A percentile compares a stretch with the other conserved stretches of the same genome.
phyloP scores from a whole-genome alignment of 2,797 vertebrate genomes.

The Gastrophryne carolinensis region DNA sequence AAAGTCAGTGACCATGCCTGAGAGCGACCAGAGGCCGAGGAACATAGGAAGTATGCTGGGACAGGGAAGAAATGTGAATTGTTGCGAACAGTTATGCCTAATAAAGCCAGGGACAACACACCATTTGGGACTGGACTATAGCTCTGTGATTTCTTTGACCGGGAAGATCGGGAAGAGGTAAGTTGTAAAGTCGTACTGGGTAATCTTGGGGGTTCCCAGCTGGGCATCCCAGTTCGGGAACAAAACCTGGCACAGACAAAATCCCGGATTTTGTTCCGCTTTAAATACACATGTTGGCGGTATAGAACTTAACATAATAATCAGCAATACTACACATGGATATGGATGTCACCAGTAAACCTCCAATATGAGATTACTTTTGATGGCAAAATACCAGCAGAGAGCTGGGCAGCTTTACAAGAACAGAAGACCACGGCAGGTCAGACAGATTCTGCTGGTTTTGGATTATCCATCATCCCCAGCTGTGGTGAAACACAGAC shows the following conservation, averaged over 20 bases:
- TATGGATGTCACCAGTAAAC: neutral
- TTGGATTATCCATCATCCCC: slow-evolving; percentile 40
- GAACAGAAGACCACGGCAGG: slow-evolving; percentile 6
- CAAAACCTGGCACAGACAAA: too few species aligned
- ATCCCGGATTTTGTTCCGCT: too few species aligned
- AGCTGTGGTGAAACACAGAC: slow-evolving; percentile 45
- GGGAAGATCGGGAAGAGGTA: neutral
- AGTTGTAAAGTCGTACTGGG: neutral
- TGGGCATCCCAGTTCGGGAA: too few species aligned
- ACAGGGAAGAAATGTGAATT: too few species aligned
- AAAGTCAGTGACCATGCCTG: too few species aligned
- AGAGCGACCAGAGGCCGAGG: too few species aligned
- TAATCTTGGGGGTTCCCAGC: neutral
- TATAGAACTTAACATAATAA: neutral
- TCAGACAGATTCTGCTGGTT: slow-evolving; percentile 40
- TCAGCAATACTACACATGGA: neutral
- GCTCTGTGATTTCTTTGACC: neutral
- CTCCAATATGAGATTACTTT: slow-evolving; percentile 24
- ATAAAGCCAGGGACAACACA: too few species aligned
- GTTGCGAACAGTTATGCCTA: too few species aligned
- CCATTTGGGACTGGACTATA: too few species aligned
- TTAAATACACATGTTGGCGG: neutral
- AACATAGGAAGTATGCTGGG: too few species aligned
- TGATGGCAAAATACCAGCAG: slow-evolving; percentile 22
- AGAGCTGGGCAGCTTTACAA: slow-evolving; percentile 36